Percentiles rank a stretch among this genome's conserved stretches.
Conservation (phyloP, 2,113 vertebrate genomes). For the Barnardius zonarius region DNA sequence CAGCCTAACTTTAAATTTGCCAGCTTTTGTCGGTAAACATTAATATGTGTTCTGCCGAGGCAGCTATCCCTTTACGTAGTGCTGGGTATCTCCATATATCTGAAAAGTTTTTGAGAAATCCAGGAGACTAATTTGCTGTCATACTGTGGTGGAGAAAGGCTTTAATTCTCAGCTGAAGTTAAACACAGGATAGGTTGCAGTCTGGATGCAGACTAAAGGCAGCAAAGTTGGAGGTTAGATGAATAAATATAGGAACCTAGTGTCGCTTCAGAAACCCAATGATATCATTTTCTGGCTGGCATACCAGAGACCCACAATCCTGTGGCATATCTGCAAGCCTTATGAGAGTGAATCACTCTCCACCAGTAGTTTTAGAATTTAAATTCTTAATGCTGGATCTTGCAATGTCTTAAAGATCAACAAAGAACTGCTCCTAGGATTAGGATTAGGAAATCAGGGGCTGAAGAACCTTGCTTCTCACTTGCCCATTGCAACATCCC, state of each 20-base stretch:
- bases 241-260: neutral
- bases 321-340: neutral
- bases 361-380: neutral
- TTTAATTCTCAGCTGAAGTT: neutral
- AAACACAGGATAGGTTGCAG: neutral
- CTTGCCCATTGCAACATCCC: neutral
- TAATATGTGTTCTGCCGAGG: neutral
- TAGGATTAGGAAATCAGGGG: neutral
- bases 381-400: neutral
- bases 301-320: neutral
- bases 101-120: neutral
- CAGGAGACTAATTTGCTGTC: neutral
- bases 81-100: neutral
- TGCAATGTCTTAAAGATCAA: neutral
- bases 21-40: neutral
- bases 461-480: neutral
- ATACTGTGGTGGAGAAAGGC: neutral
- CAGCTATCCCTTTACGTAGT: neutral
- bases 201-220: neutral
- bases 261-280: neutral
- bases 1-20: neutral
- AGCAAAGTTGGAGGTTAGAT: neutral
- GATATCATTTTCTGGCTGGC: neutral
- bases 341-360: neutral
- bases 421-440: neutral